A percentile compares a stretch with the other conserved stretches of the same genome.
phyloP scores from a whole-genome alignment of 2,113 vertebrate genomes.

The Hippocampus abdominalis region DNA sequence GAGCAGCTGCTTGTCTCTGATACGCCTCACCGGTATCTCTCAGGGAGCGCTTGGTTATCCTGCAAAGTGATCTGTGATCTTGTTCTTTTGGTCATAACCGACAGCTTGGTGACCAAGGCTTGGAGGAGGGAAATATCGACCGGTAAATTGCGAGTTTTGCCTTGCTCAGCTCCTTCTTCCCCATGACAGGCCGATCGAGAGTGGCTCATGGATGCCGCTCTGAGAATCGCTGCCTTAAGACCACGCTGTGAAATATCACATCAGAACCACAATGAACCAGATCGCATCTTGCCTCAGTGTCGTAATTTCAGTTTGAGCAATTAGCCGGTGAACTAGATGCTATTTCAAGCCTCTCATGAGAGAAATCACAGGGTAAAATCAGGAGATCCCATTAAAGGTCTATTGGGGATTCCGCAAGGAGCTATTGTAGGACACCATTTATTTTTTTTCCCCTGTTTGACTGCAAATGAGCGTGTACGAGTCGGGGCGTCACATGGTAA shows the following conservation, averaged over 20 bases:
- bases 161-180: no score
- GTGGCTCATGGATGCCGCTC: no score
- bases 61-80: no score
- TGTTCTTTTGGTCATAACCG: no score
- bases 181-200: no score
- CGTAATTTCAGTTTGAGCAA: constrained; percentile 63
- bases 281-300: constrained; percentile 21
- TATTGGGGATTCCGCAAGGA: constrained; percentile 3
- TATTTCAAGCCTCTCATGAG: constrained; percentile 58
- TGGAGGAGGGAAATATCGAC: no score
- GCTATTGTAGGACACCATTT: neutral
- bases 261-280: neutral
- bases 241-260: neutral
- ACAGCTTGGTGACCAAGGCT: no score
- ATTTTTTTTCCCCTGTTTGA: neutral
- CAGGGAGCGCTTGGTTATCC: no score
- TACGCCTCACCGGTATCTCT: no score
- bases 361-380: constrained; percentile 38
- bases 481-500: neutral
- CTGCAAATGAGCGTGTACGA: neutral
- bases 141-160: no score
- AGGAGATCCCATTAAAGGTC: constrained; percentile 25
- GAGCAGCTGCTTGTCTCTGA: no score
- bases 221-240: no score
- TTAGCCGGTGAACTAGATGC: constrained; percentile 43